phyloP scores from a whole-genome alignment of 2,113 vertebrate species.

The Gila orcuttii region DNA sequence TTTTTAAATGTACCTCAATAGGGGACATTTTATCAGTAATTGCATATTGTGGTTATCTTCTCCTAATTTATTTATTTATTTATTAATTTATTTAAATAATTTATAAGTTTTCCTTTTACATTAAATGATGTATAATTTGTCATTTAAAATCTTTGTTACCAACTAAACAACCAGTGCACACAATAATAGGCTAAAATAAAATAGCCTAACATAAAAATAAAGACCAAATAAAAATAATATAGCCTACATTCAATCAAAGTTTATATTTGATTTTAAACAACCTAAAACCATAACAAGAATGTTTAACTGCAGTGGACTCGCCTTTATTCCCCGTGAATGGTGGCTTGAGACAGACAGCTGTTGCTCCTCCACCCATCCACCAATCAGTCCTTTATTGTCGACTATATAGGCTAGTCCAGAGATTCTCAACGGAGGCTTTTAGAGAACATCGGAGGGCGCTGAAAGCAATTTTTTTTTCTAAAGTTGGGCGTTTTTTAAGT shows the following conservation, averaged over 20 bases:
- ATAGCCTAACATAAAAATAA: neutral
- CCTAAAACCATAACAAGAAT: neutral
- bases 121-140: neutral
- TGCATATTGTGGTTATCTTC: neutral
- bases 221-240: neutral
- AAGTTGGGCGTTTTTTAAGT: neutral
- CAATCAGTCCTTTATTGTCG: neutral
- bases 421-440: neutral
- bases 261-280: neutral
- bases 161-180: neutral
- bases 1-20: neutral
- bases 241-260: neutral
- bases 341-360: neutral
- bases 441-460: neutral
- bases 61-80: neutral
- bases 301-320: neutral
- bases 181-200: neutral
- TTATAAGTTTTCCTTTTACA: neutral
- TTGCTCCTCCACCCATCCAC: neutral
- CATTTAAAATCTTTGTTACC: neutral
- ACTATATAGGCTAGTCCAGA: neutral
- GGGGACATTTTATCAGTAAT: neutral
- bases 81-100: neutral
- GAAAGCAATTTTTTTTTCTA: neutral
- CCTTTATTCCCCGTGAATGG: neutral